phyloP scores from a whole-genome alignment of 2,888 invertebrate genomes.

The Lamellibrachia satsuma region DNA sequence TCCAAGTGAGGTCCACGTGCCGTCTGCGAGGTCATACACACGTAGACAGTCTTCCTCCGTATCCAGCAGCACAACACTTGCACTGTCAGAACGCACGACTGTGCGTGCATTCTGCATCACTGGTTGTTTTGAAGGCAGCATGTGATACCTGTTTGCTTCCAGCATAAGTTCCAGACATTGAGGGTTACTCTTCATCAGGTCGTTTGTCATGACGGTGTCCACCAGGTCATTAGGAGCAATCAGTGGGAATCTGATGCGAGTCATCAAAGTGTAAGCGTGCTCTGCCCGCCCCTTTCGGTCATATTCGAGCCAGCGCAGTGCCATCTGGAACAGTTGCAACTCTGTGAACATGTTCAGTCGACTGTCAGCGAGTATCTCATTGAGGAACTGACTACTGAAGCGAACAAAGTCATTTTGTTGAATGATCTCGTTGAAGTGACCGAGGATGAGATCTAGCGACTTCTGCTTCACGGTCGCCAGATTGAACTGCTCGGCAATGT shows the following conservation, averaged over 20 bases:
- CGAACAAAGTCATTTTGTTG: constrained; percentile 23
- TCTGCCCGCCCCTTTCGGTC: constrained; percentile 17
- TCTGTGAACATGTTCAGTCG: constrained; percentile 26
- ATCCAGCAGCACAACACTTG: constrained; percentile 32
- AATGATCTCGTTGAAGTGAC: constrained; percentile 33
- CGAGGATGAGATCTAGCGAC: constrained; percentile 28
- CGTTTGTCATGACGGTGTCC: constrained; percentile 30
- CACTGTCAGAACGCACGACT: constrained; percentile 24
- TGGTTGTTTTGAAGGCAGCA: constrained; percentile 33
- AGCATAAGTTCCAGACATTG: constrained; percentile 33
- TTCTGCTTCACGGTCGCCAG: constrained; percentile 27
- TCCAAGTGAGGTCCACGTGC: constrained; percentile 26
- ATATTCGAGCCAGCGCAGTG: constrained; percentile 30
- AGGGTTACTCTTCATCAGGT: constrained; percentile 30
- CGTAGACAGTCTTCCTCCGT: constrained; percentile 32
- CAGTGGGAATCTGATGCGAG: constrained; percentile 30
- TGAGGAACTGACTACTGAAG: constrained; percentile 27
- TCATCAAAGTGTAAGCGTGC: constrained; percentile 23
- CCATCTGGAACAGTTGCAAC: constrained; percentile 29
- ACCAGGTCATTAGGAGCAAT: constrained; percentile 31
- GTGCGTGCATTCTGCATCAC: constrained; percentile 30
- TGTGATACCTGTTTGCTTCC: constrained; percentile 36
- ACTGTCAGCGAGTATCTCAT: constrained; percentile 26
- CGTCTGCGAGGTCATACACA: constrained; percentile 29
- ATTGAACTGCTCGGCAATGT: constrained; percentile 32